A percentile compares a stretch with the other conserved stretches of the same genome.
Evolutionary conservation across 2,888 invertebrate genomes (phyloP).

Genomic region (Hoplodrina blanda): DNA sequence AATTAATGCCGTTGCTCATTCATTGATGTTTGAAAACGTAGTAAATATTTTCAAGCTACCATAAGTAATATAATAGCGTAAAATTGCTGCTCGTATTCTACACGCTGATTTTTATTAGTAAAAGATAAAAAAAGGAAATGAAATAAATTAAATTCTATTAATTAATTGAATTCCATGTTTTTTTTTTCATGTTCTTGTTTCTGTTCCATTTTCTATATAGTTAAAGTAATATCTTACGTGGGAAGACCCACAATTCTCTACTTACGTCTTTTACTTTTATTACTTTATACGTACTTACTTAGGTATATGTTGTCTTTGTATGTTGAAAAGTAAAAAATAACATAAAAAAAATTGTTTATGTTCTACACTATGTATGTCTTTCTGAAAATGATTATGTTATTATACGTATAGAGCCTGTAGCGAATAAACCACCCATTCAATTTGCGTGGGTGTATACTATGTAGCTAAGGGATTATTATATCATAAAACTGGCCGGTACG

Average conservation of each 20-base stretch:
- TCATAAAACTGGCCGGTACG: conserved; percentile 34
- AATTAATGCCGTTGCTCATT: not conserved
- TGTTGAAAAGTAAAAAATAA: conserved; percentile 8
- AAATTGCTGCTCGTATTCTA: not conserved
- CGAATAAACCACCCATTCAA: conserved; percentile 24
- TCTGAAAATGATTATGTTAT: conserved; percentile 19
- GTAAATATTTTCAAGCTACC: not conserved
- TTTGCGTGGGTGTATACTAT: conserved; percentile 34
- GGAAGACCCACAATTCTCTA: not conserved
- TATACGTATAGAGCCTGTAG: conserved; percentile 19
- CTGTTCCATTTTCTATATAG: too few species aligned
- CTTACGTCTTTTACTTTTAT: conserved; percentile 1
- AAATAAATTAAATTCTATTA: not conserved
- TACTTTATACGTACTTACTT: too few species aligned
- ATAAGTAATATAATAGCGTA: not conserved
- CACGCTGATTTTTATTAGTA: not conserved
- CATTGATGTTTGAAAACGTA: conserved; percentile 2
- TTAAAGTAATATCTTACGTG: not conserved
- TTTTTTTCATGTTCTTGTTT: too few species aligned
- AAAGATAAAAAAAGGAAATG: not conserved
- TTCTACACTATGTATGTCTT: conserved; percentile 3
- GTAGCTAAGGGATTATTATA: conserved; percentile 40
- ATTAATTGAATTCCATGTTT: too few species aligned
- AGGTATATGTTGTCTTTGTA: too few species aligned
- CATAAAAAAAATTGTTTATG: conserved; percentile 4